Evolutionary conservation across 2,797 vertebrate species (phyloP).

Genomic region (Lateolabrax maculatus): DNA sequence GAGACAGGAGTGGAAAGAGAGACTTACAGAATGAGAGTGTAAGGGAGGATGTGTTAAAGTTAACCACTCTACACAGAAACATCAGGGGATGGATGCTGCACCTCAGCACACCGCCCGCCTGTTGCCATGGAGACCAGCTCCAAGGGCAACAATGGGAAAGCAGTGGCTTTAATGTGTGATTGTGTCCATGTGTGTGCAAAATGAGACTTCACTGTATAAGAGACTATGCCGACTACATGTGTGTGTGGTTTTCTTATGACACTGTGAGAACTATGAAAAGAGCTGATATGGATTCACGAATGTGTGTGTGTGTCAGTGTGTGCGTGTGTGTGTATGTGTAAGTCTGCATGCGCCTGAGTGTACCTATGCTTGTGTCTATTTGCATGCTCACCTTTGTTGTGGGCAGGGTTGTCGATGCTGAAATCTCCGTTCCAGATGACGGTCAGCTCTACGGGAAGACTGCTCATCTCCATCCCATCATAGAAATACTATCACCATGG

Average conservation of each 20-base stretch:
- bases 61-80: slow-evolving; percentile 70
- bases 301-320: background rate
- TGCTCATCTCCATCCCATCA: slow-evolving; percentile 98
- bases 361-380: background rate
- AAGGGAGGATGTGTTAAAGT: slow-evolving; percentile 70
- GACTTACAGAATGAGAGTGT: slow-evolving; percentile 32
- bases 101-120: slow-evolving; percentile 76
- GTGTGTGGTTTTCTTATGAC: slow-evolving; percentile 9
- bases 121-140: slow-evolving; percentile 91
- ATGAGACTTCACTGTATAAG: slow-evolving; percentile 56
- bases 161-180: slow-evolving; percentile 57
- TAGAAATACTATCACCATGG: slow-evolving; percentile 92
- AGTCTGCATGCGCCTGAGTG: background rate
- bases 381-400: slow-evolving; percentile 92
- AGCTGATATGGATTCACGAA: slow-evolving; percentile 8
- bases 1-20: background rate
- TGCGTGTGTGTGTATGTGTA: background rate
- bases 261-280: background rate
- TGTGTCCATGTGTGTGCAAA: slow-evolving; percentile 37
- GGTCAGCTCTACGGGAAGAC: slow-evolving; percentile 94
- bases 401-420: slow-evolving; percentile 97
- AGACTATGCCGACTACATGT: slow-evolving; percentile 16
- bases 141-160: slow-evolving; percentile 84
- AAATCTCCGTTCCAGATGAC: slow-evolving; percentile 99
- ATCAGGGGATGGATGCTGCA: slow-evolving; percentile 73